A percentile compares a stretch with the other conserved stretches of the same genome.
These are phyloP conservation scores for Eledona agricola DNA, from an alignment of 2,888 invertebrate genomes.

Conservation along the genomic window DNA sequence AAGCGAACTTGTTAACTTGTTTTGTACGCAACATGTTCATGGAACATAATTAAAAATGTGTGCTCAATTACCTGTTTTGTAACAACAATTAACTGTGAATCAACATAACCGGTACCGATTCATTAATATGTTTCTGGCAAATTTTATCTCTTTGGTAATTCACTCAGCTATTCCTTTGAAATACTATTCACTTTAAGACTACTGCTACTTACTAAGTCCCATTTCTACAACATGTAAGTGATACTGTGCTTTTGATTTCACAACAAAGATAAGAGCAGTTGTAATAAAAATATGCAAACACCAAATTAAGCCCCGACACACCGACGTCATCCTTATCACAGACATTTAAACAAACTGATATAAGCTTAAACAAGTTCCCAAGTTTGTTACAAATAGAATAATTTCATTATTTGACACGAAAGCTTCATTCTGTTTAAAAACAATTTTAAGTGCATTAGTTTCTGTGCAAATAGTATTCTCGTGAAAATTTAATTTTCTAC, in stretches of 20 bases:
- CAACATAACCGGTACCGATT: conserved; percentile 16
- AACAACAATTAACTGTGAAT: no score
- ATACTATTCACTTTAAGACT: no score
- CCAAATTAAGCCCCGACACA: conserved; percentile 40
- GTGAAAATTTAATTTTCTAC: conserved; percentile 6
- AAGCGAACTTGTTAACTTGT: no score
- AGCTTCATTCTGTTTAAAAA: conserved; percentile 21
- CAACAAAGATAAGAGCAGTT: conserved; percentile 33
- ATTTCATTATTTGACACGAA: conserved; percentile 21
- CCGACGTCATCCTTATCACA: conserved; percentile 43
- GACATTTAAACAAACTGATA: conserved; percentile 46
- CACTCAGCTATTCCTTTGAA: no score
- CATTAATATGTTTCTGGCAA: conserved; percentile 21
- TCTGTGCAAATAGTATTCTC: background rate
- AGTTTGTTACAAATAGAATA: conserved; percentile 27
- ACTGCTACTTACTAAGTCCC: no score
- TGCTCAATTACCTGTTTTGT: no score
- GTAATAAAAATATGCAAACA: conserved; percentile 40
- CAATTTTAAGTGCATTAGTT: conserved; percentile 1
- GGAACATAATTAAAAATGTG: no score
- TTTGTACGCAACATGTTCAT: no score
- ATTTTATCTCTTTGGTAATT: no score
- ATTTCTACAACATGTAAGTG: no score
- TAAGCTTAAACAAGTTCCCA: conserved; percentile 41
- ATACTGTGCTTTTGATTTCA: no score